A percentile compares a stretch with the other conserved stretches of the same genome.
Evolutionary conservation across 2,888 invertebrate species (phyloP).

Genomic region (Eupithecia pulchellata): DNA sequence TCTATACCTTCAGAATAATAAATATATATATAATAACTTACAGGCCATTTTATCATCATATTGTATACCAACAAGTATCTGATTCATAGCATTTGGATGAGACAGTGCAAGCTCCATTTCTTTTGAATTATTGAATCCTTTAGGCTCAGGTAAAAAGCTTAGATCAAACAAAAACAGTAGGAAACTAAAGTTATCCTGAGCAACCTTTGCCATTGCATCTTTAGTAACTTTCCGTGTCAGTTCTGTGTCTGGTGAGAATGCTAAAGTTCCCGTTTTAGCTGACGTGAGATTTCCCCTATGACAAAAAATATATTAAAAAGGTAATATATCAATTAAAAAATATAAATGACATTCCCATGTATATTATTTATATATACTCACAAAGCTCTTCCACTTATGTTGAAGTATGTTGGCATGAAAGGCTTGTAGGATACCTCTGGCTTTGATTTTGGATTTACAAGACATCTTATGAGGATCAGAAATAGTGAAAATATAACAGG

Average conservation of each 20-base stretch:
- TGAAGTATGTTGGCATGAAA: conserved; percentile 76
- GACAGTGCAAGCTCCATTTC: conserved; percentile 71
- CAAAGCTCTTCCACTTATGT: conserved; percentile 69
- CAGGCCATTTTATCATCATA: conserved; percentile 78
- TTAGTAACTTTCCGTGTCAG: conserved; percentile 70
- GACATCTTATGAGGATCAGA: conserved; percentile 89
- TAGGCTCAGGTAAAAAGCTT: conserved; percentile 71
- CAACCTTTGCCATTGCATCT: conserved; percentile 73
- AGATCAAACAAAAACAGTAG: conserved; percentile 70
- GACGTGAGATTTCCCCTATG: conserved; percentile 72
- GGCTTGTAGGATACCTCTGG: conserved; percentile 66
- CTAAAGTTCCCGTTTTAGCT: conserved; percentile 71
- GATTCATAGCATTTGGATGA: conserved; percentile 75
- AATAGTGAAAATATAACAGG: conserved; percentile 89
- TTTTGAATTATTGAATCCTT: conserved; percentile 69
- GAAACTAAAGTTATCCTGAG: conserved; percentile 73
- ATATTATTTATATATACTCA: conserved; percentile 56
- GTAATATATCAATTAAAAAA: background rate
- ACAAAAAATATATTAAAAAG: conserved; percentile 25
- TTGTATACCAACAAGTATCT: conserved; percentile 76
- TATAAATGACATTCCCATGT: background rate
- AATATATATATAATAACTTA: conserved; percentile 57
- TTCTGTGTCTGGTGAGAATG: conserved; percentile 77
- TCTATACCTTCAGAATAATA: background rate
- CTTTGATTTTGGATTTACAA: conserved; percentile 87